These are phyloP conservation scores for Melanostigma gelatinosum DNA, from an alignment of 2,113 vertebrate genomes.

Conservation along the genomic window DNA sequence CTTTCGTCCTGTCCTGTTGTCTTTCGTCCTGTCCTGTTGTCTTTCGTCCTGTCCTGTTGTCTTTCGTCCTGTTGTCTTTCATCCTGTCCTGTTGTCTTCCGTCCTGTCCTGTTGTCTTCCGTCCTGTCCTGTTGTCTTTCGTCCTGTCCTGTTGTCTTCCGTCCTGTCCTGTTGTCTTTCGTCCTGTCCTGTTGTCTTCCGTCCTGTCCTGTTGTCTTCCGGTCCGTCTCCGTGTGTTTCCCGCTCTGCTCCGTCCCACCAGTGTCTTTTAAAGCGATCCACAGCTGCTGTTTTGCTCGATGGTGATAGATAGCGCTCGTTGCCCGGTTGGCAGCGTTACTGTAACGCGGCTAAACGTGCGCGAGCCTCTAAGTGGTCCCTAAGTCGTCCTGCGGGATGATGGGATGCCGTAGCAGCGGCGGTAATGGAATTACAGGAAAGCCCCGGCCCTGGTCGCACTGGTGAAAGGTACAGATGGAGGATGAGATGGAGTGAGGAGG, in stretches of 20 bases:
- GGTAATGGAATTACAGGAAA: slow-evolving; percentile 80
- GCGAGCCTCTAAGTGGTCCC: slow-evolving; percentile 78
- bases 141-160: neutral
- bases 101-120: neutral
- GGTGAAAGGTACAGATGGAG: slow-evolving; percentile 71
- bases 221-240: slow-evolving; percentile 25
- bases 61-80: neutral
- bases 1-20: neutral
- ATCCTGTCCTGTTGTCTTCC: neutral
- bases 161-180: neutral
- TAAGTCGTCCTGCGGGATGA: slow-evolving; percentile 79
- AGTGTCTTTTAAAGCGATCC: slow-evolving; percentile 61
- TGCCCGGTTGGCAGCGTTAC: slow-evolving; percentile 76
- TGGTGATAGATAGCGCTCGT: slow-evolving; percentile 76
- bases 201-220: neutral
- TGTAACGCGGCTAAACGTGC: slow-evolving; percentile 72
- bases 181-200: neutral
- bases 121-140: neutral
- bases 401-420: slow-evolving; percentile 75
- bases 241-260: slow-evolving; percentile 48
- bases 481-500: slow-evolving; percentile 61
- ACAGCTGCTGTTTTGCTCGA: slow-evolving; percentile 70
- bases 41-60: neutral
- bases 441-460: slow-evolving; percentile 66
- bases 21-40: neutral